These are phyloP conservation scores for Macrophya alboannulata DNA, from an alignment of 2,888 invertebrate species.

Conservation along the genomic window DNA sequence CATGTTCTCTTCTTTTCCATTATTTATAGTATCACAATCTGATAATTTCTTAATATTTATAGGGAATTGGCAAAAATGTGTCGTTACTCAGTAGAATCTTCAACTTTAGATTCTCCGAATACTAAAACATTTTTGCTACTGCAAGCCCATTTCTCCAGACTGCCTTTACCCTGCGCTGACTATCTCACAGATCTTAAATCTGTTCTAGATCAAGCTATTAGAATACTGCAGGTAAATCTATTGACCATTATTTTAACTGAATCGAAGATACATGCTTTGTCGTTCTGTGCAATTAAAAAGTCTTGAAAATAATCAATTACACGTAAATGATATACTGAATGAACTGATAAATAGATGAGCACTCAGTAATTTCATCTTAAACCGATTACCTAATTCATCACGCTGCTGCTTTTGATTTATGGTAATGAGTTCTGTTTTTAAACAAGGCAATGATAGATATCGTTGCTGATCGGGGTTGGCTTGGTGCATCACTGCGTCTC, in stretches of 20 bases:
- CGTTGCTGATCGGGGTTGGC: constrained; percentile 94
- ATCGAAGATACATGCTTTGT: not conserved
- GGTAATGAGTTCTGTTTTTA: constrained; percentile 26
- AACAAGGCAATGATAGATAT: constrained; percentile 97
- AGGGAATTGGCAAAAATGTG: constrained; percentile 92
- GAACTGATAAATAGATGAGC: too few species aligned
- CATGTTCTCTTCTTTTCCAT: not conserved
- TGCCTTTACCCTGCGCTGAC: constrained; percentile 93
- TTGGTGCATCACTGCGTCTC: constrained; percentile 89
- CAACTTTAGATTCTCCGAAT: constrained; percentile 94
- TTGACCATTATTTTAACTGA: constrained; percentile 7
- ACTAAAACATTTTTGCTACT: constrained; percentile 96
- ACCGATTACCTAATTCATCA: too few species aligned
- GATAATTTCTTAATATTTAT: constrained; percentile 68
- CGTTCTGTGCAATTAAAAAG: not conserved
- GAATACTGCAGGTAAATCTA: constrained; percentile 91
- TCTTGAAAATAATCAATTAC: not conserved
- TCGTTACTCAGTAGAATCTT: constrained; percentile 87
- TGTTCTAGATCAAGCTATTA: constrained; percentile 96
- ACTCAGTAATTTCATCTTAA: too few species aligned
- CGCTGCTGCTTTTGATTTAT: not conserved
- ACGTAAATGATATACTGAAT: not conserved
- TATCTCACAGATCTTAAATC: constrained; percentile 98
- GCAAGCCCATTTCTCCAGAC: constrained; percentile 95
- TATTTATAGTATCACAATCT: not conserved